phyloP scores from a whole-genome alignment of 1,140 invertebrate species.

The Neodiprion lecontei region DNA sequence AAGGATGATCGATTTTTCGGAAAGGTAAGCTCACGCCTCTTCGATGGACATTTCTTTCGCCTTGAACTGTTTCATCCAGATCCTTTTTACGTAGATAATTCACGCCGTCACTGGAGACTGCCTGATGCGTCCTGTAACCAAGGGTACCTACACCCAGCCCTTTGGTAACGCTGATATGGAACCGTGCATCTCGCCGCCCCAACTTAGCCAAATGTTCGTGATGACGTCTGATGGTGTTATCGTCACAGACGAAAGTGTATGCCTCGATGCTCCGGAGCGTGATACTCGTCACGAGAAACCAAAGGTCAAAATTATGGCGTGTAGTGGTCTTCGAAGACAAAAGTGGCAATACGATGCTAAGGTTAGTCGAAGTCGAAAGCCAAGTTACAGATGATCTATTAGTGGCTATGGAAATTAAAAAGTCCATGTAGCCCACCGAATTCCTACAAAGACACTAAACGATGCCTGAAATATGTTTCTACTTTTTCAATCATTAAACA shows the following conservation, averaged over 20 bases:
- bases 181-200: constrained; percentile 57
- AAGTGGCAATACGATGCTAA: constrained; percentile 69
- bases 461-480: constrained; percentile 15
- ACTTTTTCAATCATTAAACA: constrained; percentile 10
- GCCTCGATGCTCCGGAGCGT: constrained; percentile 71
- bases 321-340: constrained; percentile 67
- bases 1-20: constrained; percentile 83
- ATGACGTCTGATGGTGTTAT: constrained; percentile 71
- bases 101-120: constrained; percentile 65
- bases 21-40: constrained; percentile 48
- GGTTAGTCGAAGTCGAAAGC: constrained; percentile 42
- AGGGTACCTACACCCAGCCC: constrained; percentile 66
- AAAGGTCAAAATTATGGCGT: constrained; percentile 72
- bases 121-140: constrained; percentile 66
- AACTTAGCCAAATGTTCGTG: constrained; percentile 77
- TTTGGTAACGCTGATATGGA: constrained; percentile 69
- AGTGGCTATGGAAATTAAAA: constrained; percentile 17
- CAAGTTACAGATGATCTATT: constrained; percentile 1
- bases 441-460: constrained; percentile 8
- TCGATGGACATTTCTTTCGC: neutral
- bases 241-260: constrained; percentile 78
- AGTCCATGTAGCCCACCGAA: constrained; percentile 8
- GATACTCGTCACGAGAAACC: constrained; percentile 56
- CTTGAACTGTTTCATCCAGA: constrained; percentile 4
- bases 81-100: constrained; percentile 56